Conservation (phyloP, 1,140 invertebrate genomes). For the Drosophila ironensis region DNA sequence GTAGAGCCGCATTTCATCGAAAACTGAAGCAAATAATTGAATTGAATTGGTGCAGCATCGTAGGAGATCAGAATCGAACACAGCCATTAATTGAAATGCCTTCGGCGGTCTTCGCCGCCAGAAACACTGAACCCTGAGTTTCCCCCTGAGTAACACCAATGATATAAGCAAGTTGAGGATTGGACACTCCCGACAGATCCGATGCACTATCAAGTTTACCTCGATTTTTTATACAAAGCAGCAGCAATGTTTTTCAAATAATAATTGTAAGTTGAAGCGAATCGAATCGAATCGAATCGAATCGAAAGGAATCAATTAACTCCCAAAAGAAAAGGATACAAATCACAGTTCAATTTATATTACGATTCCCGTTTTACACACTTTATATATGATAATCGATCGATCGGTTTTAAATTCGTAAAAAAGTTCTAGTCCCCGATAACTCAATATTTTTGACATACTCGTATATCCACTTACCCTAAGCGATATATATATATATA, state of each 20-base stretch:
- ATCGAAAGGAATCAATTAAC: slow-evolving; percentile 29
- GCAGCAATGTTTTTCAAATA: slow-evolving; percentile 70
- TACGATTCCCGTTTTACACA: slow-evolving; percentile 66
- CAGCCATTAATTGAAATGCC: slow-evolving; percentile 38
- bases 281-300: not conserved
- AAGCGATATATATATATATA: slow-evolving; percentile 35
- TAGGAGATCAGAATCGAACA: slow-evolving; percentile 25
- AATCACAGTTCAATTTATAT: slow-evolving; percentile 47
- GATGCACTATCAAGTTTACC: slow-evolving; percentile 75
- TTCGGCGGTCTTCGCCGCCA: slow-evolving; percentile 36
- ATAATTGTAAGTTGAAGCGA: slow-evolving; percentile 58
- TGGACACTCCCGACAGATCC: slow-evolving; percentile 46
- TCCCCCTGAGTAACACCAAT: slow-evolving; percentile 33
- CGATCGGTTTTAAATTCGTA: slow-evolving; percentile 66
- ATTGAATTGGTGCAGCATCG: slow-evolving; percentile 6
- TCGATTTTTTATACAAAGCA: slow-evolving; percentile 74
- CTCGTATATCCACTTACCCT: slow-evolving; percentile 46
- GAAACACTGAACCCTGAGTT: slow-evolving; percentile 30
- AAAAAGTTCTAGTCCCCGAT: slow-evolving; percentile 49
- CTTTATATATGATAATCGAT: slow-evolving; percentile 68
- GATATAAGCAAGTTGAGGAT: slow-evolving; percentile 9
- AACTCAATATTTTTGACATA: slow-evolving; percentile 57
- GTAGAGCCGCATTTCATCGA: slow-evolving; percentile 22
- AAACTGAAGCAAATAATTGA: not conserved
- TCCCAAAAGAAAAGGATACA: slow-evolving; percentile 7